These are phyloP conservation scores for Schlechtendalia chinensis DNA, from an alignment of 1,140 invertebrate genomes.

Conservation along the genomic window DNA sequence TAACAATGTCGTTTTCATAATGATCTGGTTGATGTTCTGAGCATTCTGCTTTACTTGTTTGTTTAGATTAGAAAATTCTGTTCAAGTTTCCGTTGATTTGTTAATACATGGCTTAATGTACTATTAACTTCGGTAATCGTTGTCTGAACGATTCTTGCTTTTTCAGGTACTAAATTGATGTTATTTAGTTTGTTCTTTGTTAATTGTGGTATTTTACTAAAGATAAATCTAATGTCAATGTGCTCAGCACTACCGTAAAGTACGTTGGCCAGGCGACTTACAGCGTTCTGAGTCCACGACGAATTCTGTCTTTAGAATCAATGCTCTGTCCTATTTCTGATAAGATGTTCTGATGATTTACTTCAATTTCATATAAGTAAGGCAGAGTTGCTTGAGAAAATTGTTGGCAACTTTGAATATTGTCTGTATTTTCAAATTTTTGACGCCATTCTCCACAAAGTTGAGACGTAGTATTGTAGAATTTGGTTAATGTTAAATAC, in stretches of 20 bases:
- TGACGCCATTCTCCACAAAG: not conserved
- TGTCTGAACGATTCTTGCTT: not conserved
- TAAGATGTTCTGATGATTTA: conserved; percentile 3
- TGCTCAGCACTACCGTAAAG: not conserved
- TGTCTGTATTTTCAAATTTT: not conserved
- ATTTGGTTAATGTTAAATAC: not conserved
- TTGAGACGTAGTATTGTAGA: not conserved
- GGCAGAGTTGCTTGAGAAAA: conserved; percentile 8
- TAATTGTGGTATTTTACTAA: not conserved
- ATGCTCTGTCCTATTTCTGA: not conserved
- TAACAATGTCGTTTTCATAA: not conserved
- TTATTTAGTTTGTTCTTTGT: not conserved
- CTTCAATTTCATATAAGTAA: not conserved
- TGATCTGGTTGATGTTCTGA: not conserved
- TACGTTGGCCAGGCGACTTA: not conserved
- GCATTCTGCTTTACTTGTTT: not conserved
- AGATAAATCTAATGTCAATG: not conserved
- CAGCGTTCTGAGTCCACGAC: not conserved
- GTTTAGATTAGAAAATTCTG: not conserved
- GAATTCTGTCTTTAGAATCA: not conserved
- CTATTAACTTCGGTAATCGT: not conserved
- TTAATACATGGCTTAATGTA: not conserved
- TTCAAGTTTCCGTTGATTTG: not conserved
- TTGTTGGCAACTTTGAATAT: not conserved
- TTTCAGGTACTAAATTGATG: not conserved